Percentiles rank a stretch among this genome's conserved stretches.
These are phyloP conservation scores for Notodonta dromedarius DNA, from an alignment of 2,888 invertebrate species.

Conservation along the genomic window DNA sequence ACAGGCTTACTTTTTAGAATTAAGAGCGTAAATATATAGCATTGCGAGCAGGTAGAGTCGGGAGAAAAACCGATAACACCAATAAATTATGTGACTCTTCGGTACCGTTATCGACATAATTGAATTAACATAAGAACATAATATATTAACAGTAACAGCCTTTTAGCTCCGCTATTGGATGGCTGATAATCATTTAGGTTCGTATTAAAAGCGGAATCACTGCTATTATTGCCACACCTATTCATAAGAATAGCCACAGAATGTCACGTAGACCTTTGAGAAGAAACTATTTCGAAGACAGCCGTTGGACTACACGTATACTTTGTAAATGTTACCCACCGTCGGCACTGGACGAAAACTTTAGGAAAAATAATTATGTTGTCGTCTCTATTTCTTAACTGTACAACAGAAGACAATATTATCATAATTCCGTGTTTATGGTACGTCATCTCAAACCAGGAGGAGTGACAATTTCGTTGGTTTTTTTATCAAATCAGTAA, in stretches of 20 bases:
- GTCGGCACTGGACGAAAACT: no score
- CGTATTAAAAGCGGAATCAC: background rate
- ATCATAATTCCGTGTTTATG: no score
- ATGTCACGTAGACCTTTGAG: background rate
- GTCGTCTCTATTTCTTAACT: no score
- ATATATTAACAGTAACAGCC: constrained; percentile 32
- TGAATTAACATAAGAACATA: constrained; percentile 42
- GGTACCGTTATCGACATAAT: constrained; percentile 36
- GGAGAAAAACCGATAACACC: constrained; percentile 7
- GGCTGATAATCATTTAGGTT: constrained; percentile 4
- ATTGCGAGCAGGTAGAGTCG: constrained; percentile 2
- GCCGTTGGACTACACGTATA: background rate
- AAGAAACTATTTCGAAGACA: background rate
- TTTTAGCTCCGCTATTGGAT: constrained; percentile 33
- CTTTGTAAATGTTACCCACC: no score
- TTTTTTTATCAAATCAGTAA: no score
- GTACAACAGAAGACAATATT: no score
- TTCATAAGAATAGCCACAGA: background rate
- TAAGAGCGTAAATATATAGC: background rate
- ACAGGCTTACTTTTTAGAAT: no score
- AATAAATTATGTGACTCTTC: constrained; percentile 34
- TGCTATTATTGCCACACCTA: constrained; percentile 3
- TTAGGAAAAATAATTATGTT: no score
- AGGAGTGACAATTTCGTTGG: no score
- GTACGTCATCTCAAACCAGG: no score